These are phyloP conservation scores for Invenusta paracnida DNA, from an alignment of 2,888 invertebrate species.

Conservation along the genomic window DNA sequence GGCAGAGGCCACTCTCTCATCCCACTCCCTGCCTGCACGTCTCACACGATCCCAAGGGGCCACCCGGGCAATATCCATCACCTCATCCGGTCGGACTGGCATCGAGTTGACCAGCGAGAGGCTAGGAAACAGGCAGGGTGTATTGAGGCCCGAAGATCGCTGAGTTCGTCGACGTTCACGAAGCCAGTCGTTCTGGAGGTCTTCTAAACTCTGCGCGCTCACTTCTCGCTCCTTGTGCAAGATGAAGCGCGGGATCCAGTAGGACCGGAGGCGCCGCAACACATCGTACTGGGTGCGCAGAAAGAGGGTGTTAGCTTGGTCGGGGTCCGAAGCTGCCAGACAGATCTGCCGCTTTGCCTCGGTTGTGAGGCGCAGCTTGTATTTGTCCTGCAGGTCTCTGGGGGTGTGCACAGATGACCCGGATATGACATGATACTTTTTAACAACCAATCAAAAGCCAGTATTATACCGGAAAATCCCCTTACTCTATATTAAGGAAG, in stretches of 20 bases:
- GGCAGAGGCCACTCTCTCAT: constrained; percentile 53
- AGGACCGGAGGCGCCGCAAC: constrained; percentile 56
- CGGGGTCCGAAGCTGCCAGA: constrained; percentile 52
- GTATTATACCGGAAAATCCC: too few relatives aligned
- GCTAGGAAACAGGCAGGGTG: constrained; percentile 49
- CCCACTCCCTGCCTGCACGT: constrained; percentile 49
- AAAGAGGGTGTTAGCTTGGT: constrained; percentile 57
- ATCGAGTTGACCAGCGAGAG: constrained; percentile 58
- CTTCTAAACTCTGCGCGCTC: constrained; percentile 36
- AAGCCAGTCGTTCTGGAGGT: constrained; percentile 31
- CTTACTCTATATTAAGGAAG: too few relatives aligned
- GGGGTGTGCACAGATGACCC: background rate
- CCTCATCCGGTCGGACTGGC: constrained; percentile 56
- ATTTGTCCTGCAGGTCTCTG: constrained; percentile 59
- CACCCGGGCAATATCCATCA: constrained; percentile 51
- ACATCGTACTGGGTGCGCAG: constrained; percentile 60
- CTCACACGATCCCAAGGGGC: constrained; percentile 51
- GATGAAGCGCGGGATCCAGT: constrained; percentile 59
- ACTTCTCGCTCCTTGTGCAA: constrained; percentile 54
- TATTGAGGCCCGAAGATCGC: constrained; percentile 44
- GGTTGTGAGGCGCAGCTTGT: constrained; percentile 55
- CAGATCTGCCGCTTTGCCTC: constrained; percentile 56
- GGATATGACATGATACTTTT: too few relatives aligned
- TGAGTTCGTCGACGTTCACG: background rate
- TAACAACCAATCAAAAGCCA: too few relatives aligned